Evolutionary conservation across 2,113 vertebrate genomes (phyloP), one percentile per base, ranked within the genome.

Genomic region (Notiomystis cincta): DNA sequence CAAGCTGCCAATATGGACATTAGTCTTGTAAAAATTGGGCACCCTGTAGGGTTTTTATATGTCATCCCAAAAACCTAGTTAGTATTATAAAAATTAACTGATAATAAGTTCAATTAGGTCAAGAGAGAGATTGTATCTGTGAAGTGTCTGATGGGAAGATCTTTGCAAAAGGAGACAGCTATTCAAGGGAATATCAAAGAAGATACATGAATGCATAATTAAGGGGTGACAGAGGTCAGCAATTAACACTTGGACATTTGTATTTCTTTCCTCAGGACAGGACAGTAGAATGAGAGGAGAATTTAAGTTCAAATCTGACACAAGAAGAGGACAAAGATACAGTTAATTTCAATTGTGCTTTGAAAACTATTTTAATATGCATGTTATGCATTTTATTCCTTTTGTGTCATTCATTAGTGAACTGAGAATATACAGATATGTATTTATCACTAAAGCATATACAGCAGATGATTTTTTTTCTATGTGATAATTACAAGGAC

Each of bases 221-320:
- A 93, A 87, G 35, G 33, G n/a, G 15, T 90, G 62, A 61, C 19
- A 75, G 72, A 83, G 92, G 64, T 89, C 73, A 81, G 38, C 51
- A 91, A 82, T 95, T 96, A 93, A 81, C 86, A 81, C 62, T 58
- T 64, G 57, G 66, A 87, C 84, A 91, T 93, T 67, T 73, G 60
- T 82, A 87, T 79, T 94, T 96, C 69, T 90, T 92, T 94, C 92
- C 84, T 78, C 77, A 82, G 89, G 92, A 82, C 45, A 96, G 64
- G 66, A 69, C 11, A 91, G 44, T 31, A 82, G 53, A 85, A 82
- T 58, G 61, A 90, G 69, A 78, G 37, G 53, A 89, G 37, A 33
- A 82, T 69, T 61, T 81, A 71, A 66, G 37, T 87, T 94, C 44
- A 76, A 31, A 77, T 61, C 15, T 67, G 69, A 79, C 35, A 86